Evolutionary conservation across 2,888 invertebrate species (phyloP).

Genomic region (Acleris literana): DNA sequence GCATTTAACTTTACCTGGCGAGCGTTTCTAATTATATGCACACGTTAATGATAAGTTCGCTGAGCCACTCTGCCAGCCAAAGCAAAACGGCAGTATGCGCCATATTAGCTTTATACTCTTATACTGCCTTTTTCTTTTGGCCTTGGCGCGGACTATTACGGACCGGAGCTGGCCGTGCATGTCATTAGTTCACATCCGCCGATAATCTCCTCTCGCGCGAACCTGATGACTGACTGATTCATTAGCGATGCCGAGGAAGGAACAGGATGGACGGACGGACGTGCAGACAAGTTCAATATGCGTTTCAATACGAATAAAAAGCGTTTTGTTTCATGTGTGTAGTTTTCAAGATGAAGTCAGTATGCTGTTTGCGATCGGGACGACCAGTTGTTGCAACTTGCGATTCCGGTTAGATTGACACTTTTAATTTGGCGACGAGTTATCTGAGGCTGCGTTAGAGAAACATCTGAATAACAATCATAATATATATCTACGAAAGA

Average conservation of each 20-base stretch:
- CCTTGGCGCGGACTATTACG: background rate
- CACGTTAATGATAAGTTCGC: constrained; percentile 1
- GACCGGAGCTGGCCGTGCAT: constrained; percentile 8
- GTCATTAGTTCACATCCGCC: constrained; percentile 27
- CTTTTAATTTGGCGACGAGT: no score
- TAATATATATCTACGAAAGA: no score
- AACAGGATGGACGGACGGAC: constrained; percentile 28
- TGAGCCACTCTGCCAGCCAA: background rate
- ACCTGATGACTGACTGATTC: constrained; percentile 42
- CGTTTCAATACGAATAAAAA: no score
- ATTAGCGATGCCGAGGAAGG: constrained; percentile 46
- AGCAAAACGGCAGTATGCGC: no score
- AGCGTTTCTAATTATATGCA: constrained; percentile 14
- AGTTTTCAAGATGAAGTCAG: constrained; percentile 1
- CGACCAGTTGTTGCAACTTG: no score
- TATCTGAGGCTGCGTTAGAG: no score
- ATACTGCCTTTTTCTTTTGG: no score
- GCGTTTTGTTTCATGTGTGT: constrained; percentile 2
- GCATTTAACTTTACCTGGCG: constrained; percentile 9
- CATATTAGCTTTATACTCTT: no score
- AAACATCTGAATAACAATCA: no score
- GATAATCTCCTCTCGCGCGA: constrained; percentile 19
- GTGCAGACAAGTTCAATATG: background rate
- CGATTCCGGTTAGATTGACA: no score
- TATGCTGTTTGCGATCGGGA: background rate